Percentiles rank a stretch among this genome's conserved stretches.
phyloP scores from a whole-genome alignment of 2,797 vertebrate species.

The Microctenopoma steveboyesi region DNA sequence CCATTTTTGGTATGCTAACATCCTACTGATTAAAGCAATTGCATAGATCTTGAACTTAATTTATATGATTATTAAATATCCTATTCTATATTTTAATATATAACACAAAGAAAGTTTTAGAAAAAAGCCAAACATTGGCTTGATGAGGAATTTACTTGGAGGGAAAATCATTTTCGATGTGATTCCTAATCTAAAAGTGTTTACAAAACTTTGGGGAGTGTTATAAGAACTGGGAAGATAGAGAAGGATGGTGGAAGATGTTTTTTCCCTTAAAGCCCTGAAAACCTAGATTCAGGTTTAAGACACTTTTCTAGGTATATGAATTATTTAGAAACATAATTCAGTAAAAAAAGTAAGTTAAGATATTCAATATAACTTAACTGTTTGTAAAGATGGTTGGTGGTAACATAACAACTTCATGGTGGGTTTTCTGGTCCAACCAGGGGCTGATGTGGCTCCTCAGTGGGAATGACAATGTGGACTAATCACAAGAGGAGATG shows the following conservation, averaged over 20 bases:
- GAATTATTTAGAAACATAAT: no score
- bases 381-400: neutral
- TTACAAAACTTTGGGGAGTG: neutral
- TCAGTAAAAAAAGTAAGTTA: no score
- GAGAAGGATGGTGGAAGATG: neutral
- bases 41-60: neutral
- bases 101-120: neutral
- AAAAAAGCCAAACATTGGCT: neutral
- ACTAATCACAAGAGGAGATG: conserved; percentile 55
- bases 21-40: neutral
- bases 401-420: conserved; percentile 47
- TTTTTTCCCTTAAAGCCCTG: no score
- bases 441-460: conserved; percentile 37
- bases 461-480: conserved; percentile 47
- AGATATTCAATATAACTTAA: no score
- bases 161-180: neutral
- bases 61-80: neutral
- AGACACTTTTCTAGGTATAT: no score
- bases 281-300: no score
- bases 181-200: neutral
- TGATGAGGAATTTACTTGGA: neutral
- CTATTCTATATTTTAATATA: neutral
- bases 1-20: neutral
- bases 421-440: conserved; percentile 57
- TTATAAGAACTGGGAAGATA: neutral